A percentile compares a stretch with the other conserved stretches of the same genome.
These are phyloP conservation scores for Rhagologus leucostigma DNA, from an alignment of 2,113 vertebrate species.

Conservation along the genomic window DNA sequence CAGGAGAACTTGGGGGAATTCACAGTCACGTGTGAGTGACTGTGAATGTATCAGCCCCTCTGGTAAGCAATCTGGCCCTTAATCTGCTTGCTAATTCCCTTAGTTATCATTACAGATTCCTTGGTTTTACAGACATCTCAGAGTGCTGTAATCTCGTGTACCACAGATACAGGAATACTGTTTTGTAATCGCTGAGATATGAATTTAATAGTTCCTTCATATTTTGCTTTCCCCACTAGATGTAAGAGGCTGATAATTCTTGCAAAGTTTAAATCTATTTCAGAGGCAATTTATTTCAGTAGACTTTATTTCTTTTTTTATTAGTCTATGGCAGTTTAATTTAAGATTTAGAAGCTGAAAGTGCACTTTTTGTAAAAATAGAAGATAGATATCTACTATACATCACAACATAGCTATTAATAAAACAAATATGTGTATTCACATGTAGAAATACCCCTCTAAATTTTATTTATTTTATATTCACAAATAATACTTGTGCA, in stretches of 20 bases:
- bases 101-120: background rate
- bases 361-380: background rate
- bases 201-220: slow-evolving; percentile 15
- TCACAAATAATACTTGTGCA: background rate
- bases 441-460: background rate
- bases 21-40: background rate
- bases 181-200: background rate
- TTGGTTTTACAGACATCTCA: background rate
- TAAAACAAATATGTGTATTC: background rate
- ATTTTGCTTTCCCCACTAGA: slow-evolving; percentile 8
- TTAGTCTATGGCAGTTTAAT: background rate
- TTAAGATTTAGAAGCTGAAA: slow-evolving; percentile 32
- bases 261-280: slow-evolving; percentile 30
- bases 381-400: background rate
- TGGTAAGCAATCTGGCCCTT: background rate
- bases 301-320: slow-evolving; percentile 24
- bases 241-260: slow-evolving; percentile 31
- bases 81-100: background rate
- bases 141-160: background rate
- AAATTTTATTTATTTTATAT: background rate
- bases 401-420: background rate
- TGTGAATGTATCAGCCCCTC: background rate
- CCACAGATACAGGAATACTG: background rate
- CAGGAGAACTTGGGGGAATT: background rate
- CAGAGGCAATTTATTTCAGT: slow-evolving; percentile 37